Percentiles rank a stretch among this genome's conserved stretches.
phyloP scores from a whole-genome alignment of 2,888 invertebrate genomes.

The Brenthis hecate region DNA sequence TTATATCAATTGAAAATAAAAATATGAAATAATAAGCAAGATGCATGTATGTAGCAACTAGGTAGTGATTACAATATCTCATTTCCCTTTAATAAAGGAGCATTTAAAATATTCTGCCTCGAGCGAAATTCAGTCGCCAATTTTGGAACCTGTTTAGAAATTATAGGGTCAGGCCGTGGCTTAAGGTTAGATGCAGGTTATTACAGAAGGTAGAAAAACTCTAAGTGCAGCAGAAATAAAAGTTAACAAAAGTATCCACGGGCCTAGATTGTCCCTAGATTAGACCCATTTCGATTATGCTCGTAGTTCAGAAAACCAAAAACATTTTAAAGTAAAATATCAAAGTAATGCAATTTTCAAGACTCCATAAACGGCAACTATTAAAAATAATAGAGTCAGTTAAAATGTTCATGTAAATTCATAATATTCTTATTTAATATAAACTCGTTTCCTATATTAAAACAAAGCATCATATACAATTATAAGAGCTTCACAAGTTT shows the following conservation, averaged over 20 bases:
- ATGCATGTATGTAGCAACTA: slow-evolving; percentile 47
- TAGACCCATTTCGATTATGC: neutral
- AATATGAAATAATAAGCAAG: slow-evolving; percentile 35
- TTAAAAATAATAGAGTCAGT: slow-evolving; percentile 12
- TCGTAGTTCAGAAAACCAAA: neutral
- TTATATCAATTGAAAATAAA: slow-evolving; percentile 32
- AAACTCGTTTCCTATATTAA: slow-evolving; percentile 22
- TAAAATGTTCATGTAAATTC: slow-evolving; percentile 2
- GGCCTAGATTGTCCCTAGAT: neutral
- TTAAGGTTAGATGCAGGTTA: slow-evolving; percentile 58
- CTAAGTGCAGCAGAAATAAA: slow-evolving; percentile 28
- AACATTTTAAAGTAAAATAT: neutral
- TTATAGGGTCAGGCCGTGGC: slow-evolving; percentile 72
- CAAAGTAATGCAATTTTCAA: neutral
- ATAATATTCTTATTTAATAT: neutral
- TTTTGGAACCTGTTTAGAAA: slow-evolving; percentile 81
- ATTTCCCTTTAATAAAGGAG: slow-evolving; percentile 73
- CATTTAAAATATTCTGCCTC: slow-evolving; percentile 71
- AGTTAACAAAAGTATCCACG: neutral
- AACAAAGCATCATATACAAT: slow-evolving; percentile 18
- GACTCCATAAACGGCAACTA: neutral
- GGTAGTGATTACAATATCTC: slow-evolving; percentile 75
- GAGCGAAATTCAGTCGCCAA: slow-evolving; percentile 73
- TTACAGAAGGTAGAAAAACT: slow-evolving; percentile 40
- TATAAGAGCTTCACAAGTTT: slow-evolving; percentile 21